phyloP scores from a whole-genome alignment of 2,113 vertebrate genomes.

The Callaeas wilsoni region DNA sequence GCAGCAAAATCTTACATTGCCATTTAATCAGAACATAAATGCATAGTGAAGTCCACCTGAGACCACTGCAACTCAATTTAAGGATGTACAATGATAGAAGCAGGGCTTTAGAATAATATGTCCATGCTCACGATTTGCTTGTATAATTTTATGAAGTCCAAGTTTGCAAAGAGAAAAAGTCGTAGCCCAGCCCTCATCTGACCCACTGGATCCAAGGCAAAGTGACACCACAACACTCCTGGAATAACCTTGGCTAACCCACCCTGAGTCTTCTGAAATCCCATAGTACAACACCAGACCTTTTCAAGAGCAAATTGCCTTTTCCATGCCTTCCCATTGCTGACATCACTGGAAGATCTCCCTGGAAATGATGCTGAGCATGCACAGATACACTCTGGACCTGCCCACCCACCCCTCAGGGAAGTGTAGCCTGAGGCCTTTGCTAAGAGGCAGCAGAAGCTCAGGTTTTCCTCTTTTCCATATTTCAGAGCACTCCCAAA shows the following conservation, averaged over 20 bases:
- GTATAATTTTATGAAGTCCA: neutral
- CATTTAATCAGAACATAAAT: neutral
- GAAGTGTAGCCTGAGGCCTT: neutral
- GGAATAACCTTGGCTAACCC: neutral
- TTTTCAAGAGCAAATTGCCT: neutral
- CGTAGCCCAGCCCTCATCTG: neutral
- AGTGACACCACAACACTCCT: rapidly evolving
- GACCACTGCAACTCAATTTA: neutral
- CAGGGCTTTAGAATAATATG: neutral
- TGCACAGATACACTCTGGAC: neutral
- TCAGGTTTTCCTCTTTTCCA: neutral
- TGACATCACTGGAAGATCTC: neutral
- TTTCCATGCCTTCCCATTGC: neutral
- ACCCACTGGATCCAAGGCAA: neutral
- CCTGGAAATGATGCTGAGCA: neutral
- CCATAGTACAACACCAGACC: rapidly evolving
- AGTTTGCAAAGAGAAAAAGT: neutral
- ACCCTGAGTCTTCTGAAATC: neutral
- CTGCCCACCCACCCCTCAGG: neutral
- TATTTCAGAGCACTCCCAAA: neutral
- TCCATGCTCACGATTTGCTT: rapidly evolving
- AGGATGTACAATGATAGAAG: neutral
- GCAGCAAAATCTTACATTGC: neutral
- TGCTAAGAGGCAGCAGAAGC: neutral
- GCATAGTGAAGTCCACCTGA: neutral